These are phyloP conservation scores for Clostera curtula DNA, from an alignment of 2,888 invertebrate genomes.

Conservation along the genomic window DNA sequence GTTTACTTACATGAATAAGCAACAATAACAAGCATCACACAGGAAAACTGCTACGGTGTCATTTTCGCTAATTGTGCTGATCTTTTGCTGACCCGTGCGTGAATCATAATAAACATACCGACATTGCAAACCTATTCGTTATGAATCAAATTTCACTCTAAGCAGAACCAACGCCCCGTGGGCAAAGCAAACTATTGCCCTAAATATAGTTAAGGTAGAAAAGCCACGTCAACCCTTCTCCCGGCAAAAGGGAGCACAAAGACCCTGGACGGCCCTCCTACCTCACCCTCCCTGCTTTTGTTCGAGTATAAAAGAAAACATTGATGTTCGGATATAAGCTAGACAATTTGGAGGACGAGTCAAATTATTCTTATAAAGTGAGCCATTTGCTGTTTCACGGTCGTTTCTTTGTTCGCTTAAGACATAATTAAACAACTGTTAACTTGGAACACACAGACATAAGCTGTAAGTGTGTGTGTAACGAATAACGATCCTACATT, in stretches of 20 bases:
- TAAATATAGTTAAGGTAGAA: conserved; percentile 16
- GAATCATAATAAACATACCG: conserved; percentile 6
- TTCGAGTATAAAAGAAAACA: conserved; percentile 52
- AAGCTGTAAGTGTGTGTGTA: conserved; percentile 2
- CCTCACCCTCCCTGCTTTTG: conserved; percentile 36
- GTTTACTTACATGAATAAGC: too few species aligned
- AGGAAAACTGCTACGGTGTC: background rate
- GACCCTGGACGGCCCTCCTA: conserved; percentile 34
- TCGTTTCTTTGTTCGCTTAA: conserved; percentile 23
- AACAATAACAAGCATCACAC: background rate
- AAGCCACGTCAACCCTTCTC: conserved; percentile 51
- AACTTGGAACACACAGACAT: background rate
- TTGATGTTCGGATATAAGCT: conserved; percentile 48
- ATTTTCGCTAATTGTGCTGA: conserved; percentile 6
- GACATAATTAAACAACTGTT: conserved; percentile 26
- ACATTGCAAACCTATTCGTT: conserved; percentile 6
- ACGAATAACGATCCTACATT: conserved; percentile 9
- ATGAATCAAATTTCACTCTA: conserved; percentile 34
- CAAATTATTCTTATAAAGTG: conserved; percentile 38
- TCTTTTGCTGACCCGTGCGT: too few species aligned
- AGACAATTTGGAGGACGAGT: conserved; percentile 35
- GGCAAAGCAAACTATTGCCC: conserved; percentile 14
- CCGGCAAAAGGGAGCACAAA: conserved; percentile 37
- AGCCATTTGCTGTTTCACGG: conserved; percentile 27
- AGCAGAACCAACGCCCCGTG: conserved; percentile 27